A percentile compares a stretch with the other conserved stretches of the same genome.
Conservation (phyloP, 2,113 vertebrate species). For the Ceuthmochares aereus region DNA sequence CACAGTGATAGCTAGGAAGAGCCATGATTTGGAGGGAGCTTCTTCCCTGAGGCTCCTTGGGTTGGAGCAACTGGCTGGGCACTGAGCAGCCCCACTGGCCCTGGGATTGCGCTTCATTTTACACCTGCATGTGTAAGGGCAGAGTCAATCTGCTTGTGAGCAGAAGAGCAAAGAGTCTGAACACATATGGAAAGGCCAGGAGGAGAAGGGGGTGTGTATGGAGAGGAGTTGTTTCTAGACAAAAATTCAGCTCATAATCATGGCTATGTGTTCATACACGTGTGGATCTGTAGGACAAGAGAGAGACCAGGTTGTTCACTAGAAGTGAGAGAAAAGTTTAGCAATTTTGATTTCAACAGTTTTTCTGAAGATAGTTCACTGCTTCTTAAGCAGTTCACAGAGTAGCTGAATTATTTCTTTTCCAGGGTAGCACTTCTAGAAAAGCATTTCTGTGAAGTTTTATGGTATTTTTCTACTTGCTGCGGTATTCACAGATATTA, state of each 20-base stretch:
- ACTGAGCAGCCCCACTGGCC: neutral
- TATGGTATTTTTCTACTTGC: conserved; percentile 20
- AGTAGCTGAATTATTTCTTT: conserved; percentile 5
- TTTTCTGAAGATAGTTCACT: neutral
- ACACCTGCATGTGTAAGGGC: neutral
- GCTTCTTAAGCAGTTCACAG: neutral
- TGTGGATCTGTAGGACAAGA: neutral
- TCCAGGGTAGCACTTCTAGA: neutral
- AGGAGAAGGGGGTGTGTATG: neutral
- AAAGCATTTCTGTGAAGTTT: conserved; percentile 16
- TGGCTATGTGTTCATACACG: neutral
- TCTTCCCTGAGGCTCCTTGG: neutral
- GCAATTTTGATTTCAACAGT: neutral
- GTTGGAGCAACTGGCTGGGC: neutral
- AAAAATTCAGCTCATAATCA: neutral
- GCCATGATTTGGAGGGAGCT: neutral
- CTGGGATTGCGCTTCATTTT: neutral
- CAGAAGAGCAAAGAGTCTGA: neutral
- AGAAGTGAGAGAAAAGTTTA: neutral
- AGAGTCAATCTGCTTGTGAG: neutral
- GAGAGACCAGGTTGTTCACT: neutral
- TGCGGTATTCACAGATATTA: conserved; percentile 20
- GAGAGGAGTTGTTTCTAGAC: neutral
- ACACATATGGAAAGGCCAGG: accelerated
- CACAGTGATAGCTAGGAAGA: neutral